Base-by-base conservation (phyloP, 23 tunicate species). In the Corella eumyota region DNA sequence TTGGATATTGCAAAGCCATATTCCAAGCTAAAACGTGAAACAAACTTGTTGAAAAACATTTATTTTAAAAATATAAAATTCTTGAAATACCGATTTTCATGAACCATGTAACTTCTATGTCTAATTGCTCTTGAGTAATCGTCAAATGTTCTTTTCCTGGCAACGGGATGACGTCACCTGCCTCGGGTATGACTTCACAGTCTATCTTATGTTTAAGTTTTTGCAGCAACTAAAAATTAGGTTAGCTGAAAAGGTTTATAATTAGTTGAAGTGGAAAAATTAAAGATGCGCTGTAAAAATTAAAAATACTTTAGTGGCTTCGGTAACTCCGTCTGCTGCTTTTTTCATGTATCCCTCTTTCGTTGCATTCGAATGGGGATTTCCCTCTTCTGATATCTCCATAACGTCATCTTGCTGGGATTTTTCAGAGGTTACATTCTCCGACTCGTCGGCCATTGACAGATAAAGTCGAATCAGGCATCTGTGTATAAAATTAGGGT, bases 1-100 rank as follows among this genome's bases (percentile, higher is more conserved):
- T 44, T 40, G 62, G 59, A 32, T 33, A 44, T 44, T 79, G 84
- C 56, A 88, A 32, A 44, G 96, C 90, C 71, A 88, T 61, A 47
- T 88, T 88, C 96, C 96, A 88, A 30, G 81, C 96, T 88, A 63
- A 17, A 74, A n/a, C n/a, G n/a, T n/a, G n/a, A n/a, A n/a, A n/a
- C n/a, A n/a, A 71, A n/a, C n/a, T n/a, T n/a, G n/a, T n/a, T n/a
- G n/a, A n/a, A n/a, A n/a, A n/a, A n/a, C n/a, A n/a, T n/a, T n/a
- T n/a, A n/a, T n/a, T n/a, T n/a, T n/a, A n/a, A n/a, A n/a, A 21
- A 25, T 17, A 38, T 30, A 6, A 25, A 48, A 44, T 6, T 4
- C 64, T 47, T 6, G 38, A 69, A 75, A 37, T 30, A 88, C 96
- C 78, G 0, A 88, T 70, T 73, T 78, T 88, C 96, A 88, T 88